These are phyloP conservation scores for Xiphophorus birchmanni DNA, from an alignment of 2,797 vertebrate species.

Conservation along the genomic window DNA sequence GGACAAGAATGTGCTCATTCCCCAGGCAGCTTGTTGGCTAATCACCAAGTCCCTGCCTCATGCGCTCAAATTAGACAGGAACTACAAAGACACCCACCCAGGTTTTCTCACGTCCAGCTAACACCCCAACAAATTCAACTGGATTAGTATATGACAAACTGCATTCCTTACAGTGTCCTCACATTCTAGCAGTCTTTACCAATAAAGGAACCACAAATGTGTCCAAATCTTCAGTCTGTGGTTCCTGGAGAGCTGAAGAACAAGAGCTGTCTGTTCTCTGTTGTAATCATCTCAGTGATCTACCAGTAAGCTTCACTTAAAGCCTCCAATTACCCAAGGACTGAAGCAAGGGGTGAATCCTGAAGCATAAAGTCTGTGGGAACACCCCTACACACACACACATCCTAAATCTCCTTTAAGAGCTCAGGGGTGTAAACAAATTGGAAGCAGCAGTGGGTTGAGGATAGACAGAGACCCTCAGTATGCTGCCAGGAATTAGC, in stretches of 20 bases:
- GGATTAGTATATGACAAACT: constrained; percentile 16
- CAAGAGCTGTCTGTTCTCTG: constrained; percentile 11
- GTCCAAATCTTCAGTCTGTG: constrained; percentile 50
- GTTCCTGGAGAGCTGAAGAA: constrained; percentile 29
- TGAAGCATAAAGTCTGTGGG: neutral
- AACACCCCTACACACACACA: neutral
- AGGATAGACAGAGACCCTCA: constrained; percentile 31
- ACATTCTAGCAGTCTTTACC: constrained; percentile 22
- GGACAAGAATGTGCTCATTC: constrained; percentile 34
- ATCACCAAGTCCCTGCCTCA: constrained; percentile 33
- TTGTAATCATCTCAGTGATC: constrained; percentile 25
- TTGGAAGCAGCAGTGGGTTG: constrained; percentile 17
- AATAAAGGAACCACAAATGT: constrained; percentile 41
- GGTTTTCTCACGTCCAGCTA: constrained; percentile 11
- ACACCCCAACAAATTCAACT: constrained; percentile 10
- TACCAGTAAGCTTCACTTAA: constrained; percentile 27
- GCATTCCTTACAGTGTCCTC: constrained; percentile 33
- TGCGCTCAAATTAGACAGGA: constrained; percentile 31
- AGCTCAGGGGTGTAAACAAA: constrained; percentile 41
- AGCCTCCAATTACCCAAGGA: neutral
- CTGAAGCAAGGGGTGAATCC: constrained; percentile 15
- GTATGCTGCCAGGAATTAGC: constrained; percentile 59
- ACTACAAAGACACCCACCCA: constrained; percentile 19
- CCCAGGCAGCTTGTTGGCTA: constrained; percentile 24
- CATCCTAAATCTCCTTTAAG: constrained; percentile 31